phyloP scores from a whole-genome alignment of 2,888 invertebrate species.

The Netelia virgata region DNA sequence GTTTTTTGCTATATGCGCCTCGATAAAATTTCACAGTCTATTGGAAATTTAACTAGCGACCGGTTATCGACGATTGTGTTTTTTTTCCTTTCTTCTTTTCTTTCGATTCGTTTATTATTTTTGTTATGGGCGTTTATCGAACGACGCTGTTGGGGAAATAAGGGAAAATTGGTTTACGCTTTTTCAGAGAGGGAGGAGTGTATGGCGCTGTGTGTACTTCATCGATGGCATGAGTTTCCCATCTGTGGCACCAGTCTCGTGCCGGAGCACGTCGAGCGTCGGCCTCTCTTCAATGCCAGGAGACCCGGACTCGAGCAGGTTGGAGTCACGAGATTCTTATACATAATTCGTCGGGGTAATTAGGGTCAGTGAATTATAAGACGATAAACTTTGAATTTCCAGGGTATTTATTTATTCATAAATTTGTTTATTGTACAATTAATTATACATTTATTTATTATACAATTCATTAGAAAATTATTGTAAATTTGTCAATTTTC shows the following conservation, averaged over 20 bases:
- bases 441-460: too few relatives aligned
- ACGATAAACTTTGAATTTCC: too few relatives aligned
- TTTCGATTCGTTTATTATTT: neutral
- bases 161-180: conserved; percentile 25
- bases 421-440: too few relatives aligned
- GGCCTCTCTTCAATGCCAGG: conserved; percentile 90
- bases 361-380: neutral
- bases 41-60: neutral
- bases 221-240: conserved; percentile 91
- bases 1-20: neutral
- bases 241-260: conserved; percentile 92
- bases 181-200: conserved; percentile 89
- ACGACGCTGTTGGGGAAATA: neutral
- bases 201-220: conserved; percentile 91
- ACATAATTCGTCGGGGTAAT: neutral
- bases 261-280: conserved; percentile 96
- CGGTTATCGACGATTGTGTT: neutral
- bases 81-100: neutral
- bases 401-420: too few relatives aligned
- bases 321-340: conserved; percentile 24
- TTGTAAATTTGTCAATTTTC: too few relatives aligned
- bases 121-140: conserved; percentile 1
- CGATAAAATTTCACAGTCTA: neutral
- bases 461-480: too few relatives aligned
- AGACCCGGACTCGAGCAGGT: conserved; percentile 92